Conservation (phyloP, 1,140 invertebrate genomes). For the Cydia strobilella region DNA sequence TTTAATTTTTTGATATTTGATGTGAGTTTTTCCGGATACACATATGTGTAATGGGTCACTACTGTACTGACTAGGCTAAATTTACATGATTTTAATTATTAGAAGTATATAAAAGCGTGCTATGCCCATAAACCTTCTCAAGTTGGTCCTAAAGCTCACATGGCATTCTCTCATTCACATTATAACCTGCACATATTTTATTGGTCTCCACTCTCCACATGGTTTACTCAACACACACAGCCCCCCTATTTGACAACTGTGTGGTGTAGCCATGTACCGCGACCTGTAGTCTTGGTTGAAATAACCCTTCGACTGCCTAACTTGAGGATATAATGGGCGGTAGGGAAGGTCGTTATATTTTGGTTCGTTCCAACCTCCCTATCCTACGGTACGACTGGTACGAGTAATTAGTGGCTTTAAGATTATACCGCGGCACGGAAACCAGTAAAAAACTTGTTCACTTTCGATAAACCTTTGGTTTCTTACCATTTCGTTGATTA, state of each 20-base stretch:
- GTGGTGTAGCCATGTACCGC: not conserved
- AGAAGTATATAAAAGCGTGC: not conserved
- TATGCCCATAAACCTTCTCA: constrained; percentile 32
- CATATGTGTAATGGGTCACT: too few relatives aligned
- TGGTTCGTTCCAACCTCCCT: constrained; percentile 18
- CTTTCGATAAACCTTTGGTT: constrained; percentile 37
- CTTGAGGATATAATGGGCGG: not conserved
- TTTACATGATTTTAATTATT: too few relatives aligned
- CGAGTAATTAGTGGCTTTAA: constrained; percentile 36
- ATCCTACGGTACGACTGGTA: constrained; percentile 15
- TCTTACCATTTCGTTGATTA: constrained; percentile 47
- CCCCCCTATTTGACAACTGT: constrained; percentile 30
- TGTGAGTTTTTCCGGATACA: not conserved
- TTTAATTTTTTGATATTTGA: not conserved
- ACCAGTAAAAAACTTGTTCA: constrained; percentile 25
- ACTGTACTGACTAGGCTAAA: too few relatives aligned
- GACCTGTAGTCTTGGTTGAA: constrained; percentile 6
- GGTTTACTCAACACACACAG: constrained; percentile 18
- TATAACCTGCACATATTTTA: constrained; percentile 38
- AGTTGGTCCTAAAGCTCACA: constrained; percentile 33
- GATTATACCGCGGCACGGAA: constrained; percentile 38
- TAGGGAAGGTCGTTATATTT: not conserved
- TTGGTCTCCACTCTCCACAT: constrained; percentile 35
- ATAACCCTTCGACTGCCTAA: too few relatives aligned
- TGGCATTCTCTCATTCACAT: constrained; percentile 35